These are phyloP conservation scores for Silurus meridionalis DNA, from an alignment of 2,113 vertebrate genomes.

Conservation along the genomic window DNA sequence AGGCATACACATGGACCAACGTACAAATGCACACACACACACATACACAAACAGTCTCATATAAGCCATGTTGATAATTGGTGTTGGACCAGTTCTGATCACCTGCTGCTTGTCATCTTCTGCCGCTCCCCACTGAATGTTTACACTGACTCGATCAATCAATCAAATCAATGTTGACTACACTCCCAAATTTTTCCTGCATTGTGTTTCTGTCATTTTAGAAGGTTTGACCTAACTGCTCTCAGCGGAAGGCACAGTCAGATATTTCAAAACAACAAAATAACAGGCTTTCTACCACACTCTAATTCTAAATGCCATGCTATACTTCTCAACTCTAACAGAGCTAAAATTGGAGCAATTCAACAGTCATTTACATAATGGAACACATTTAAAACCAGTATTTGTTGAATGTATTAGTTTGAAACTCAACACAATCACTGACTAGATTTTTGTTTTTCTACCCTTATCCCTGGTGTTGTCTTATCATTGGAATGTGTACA, in stretches of 20 bases:
- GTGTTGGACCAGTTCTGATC: constrained; percentile 15
- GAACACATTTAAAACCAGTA: background rate
- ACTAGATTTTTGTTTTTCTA: background rate
- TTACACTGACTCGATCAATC: constrained; percentile 12
- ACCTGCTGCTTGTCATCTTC: background rate
- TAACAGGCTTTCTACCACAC: background rate
- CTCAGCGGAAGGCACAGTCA: constrained; percentile 16
- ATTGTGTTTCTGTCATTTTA: background rate
- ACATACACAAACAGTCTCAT: background rate
- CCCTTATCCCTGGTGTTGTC: background rate
- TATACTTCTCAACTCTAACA: background rate
- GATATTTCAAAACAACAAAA: constrained; percentile 7
- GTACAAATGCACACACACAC: background rate
- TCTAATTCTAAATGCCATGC: constrained; percentile 24
- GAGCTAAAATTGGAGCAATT: constrained; percentile 9
- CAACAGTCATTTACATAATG: background rate
- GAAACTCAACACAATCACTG: background rate
- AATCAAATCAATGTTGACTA: constrained; percentile 18
- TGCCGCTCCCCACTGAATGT: background rate
- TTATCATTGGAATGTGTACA: background rate
- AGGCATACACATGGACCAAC: too few relatives aligned
- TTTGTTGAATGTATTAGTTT: background rate
- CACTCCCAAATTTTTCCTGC: background rate
- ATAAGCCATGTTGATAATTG: background rate
- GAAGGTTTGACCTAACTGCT: constrained; percentile 9